Conservation (phyloP, 2,888 invertebrate genomes). For the Synergus gifuensis region DNA sequence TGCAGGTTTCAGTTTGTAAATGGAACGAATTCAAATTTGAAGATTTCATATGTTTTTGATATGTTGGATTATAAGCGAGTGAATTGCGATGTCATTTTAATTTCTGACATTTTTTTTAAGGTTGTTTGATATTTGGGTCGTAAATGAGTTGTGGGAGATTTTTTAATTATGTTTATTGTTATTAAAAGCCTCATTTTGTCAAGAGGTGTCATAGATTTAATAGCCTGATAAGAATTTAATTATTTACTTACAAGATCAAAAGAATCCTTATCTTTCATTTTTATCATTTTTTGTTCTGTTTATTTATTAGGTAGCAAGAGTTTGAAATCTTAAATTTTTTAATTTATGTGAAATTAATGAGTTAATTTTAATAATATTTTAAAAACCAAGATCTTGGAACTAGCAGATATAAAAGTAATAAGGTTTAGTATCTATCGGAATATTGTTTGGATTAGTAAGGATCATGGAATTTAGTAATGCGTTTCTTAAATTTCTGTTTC, state of each 20-base stretch:
- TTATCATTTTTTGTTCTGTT: neutral
- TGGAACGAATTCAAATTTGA: neutral
- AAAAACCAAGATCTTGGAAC: neutral
- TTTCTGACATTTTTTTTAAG: neutral
- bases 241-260: constrained; percentile 4
- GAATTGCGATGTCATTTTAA: neutral
- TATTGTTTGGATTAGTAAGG: neutral
- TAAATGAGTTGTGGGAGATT: neutral
- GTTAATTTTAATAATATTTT: neutral
- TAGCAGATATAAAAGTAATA: neutral
- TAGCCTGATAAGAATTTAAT: neutral
- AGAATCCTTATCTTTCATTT: neutral
- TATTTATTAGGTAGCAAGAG: neutral
- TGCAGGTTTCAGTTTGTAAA: neutral
- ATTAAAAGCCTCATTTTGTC: neutral
- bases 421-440: neutral
- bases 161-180: neutral
- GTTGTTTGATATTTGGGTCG: neutral
- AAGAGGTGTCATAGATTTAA: neutral
- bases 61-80: neutral
- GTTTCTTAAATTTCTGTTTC: neutral
- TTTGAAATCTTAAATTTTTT: neutral
- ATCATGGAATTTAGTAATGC: neutral
- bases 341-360: neutral
- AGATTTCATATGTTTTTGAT: neutral